Conservation (phyloP, 2,888 invertebrate genomes). For the Tyria jacobaeae region DNA sequence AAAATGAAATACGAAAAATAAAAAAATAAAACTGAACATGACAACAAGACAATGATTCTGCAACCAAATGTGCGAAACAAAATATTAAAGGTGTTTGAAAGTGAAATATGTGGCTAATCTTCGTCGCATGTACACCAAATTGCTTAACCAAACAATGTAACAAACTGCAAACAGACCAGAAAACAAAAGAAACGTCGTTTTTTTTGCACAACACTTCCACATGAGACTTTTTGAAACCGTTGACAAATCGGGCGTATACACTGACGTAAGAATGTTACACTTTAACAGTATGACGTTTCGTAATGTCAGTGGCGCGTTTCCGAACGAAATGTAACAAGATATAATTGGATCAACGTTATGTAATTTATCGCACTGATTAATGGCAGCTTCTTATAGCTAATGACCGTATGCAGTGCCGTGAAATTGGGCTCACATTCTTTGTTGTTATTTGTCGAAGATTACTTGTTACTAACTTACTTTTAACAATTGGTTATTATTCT, state of each 20-base stretch:
- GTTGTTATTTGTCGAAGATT: conserved; percentile 22
- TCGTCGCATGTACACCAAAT: conserved; percentile 19
- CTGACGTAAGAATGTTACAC: conserved; percentile 53
- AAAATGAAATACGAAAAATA: too few relatives aligned
- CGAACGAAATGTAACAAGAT: conserved; percentile 33
- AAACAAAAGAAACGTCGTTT: conserved; percentile 26
- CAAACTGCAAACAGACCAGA: conserved; percentile 33
- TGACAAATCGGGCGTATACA: conserved; percentile 55
- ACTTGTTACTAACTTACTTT: conserved; percentile 17
- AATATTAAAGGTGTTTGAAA: conserved; percentile 18
- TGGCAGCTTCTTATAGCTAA: conserved; percentile 24
- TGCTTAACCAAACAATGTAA: conserved; percentile 27
- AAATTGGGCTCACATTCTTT: conserved; percentile 25
- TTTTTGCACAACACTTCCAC: conserved; percentile 37
- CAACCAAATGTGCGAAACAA: too few relatives aligned
- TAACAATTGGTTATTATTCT: too few relatives aligned
- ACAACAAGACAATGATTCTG: too few relatives aligned
- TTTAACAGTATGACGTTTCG: conserved; percentile 36
- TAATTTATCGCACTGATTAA: conserved; percentile 47
- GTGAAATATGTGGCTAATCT: conserved; percentile 22
- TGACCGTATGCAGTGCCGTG: conserved; percentile 22
- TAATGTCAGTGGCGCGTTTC: conserved; percentile 36
- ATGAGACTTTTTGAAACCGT: conserved; percentile 55
- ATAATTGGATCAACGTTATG: conserved; percentile 44
- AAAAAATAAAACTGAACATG: too few relatives aligned